Evolutionary conservation across 30 jellyfish, hydroid and myxozoan species (phyloP).

Genomic region (Clytia hemisphaerica): DNA sequence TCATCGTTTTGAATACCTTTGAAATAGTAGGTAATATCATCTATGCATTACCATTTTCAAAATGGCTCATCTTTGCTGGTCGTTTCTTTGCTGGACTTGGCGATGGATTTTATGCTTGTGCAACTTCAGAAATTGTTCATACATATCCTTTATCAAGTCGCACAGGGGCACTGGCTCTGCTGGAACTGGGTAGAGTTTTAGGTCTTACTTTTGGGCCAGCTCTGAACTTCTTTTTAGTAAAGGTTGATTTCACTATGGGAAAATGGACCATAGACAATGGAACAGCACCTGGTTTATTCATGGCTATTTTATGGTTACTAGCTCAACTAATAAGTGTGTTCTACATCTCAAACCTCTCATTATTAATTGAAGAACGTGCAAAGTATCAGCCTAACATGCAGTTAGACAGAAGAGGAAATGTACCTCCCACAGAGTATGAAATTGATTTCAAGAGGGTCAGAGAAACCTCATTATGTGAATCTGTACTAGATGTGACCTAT

Average conservation of each 20-base stretch:
- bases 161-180: conserved; percentile 79
- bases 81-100: conserved; percentile 89
- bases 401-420: conserved; percentile 19
- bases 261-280: conserved; percentile 76
- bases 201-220: conserved; percentile 95
- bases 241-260: conserved; percentile 60
- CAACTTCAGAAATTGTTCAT: conserved; percentile 79
- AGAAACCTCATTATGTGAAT: conserved; percentile 41
- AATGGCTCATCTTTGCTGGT: conserved; percentile 61
- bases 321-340: conserved; percentile 58
- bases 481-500: conserved; percentile 15
- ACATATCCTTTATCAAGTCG: conserved; percentile 69
- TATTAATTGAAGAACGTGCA: conserved; percentile 21
- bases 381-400: conserved; percentile 15
- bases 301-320: conserved; percentile 81
- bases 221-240: conserved; percentile 63
- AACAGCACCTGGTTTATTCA: conserved; percentile 89
- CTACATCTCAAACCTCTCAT: conserved; percentile 8
- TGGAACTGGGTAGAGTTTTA: conserved; percentile 86
- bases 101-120: conserved; percentile 96
- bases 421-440: neutral
- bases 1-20: conserved; percentile 58
- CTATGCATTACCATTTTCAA: conserved; percentile 79
- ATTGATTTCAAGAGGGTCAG: conserved; percentile 9
- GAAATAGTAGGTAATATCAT: conserved; percentile 81